phyloP scores from a whole-genome alignment of 2,797 vertebrate species.

The Amblyraja radiata region DNA sequence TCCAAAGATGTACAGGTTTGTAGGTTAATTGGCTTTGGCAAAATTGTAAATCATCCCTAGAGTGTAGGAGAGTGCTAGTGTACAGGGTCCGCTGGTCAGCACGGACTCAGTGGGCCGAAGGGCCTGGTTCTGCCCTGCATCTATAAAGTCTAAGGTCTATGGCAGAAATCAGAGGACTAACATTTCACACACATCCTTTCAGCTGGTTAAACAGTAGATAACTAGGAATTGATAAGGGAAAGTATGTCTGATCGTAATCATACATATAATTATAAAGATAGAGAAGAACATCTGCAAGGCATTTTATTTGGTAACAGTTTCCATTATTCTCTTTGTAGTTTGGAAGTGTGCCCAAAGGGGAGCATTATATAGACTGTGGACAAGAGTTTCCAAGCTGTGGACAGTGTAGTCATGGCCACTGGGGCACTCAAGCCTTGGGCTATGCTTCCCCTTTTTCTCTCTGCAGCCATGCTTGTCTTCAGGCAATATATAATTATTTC shows the following conservation, averaged over 20 bases:
- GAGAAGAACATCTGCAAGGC: neutral
- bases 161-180: neutral
- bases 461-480: neutral
- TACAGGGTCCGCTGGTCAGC: too few relatives aligned
- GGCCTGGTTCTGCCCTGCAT: too few relatives aligned
- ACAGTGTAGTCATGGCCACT: neutral
- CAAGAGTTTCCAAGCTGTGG: neutral
- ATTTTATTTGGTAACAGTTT: neutral
- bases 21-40: too few relatives aligned
- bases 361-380: too few relatives aligned
- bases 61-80: too few relatives aligned
- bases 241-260: neutral
- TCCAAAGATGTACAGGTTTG: too few relatives aligned
- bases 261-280: neutral
- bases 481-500: constrained; percentile 2
- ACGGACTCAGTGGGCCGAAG: too few relatives aligned
- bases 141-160: too few relatives aligned
- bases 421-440: too few relatives aligned
- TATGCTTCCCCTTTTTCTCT: neutral
- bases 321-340: neutral
- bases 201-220: neutral
- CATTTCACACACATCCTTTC: neutral
- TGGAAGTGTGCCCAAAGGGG: neutral
- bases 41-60: too few relatives aligned
- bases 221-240: neutral